Evolutionary conservation across 2,888 invertebrate genomes (phyloP), one percentile per base, ranked within the genome.

Genomic region (Homarus gammarus): DNA sequence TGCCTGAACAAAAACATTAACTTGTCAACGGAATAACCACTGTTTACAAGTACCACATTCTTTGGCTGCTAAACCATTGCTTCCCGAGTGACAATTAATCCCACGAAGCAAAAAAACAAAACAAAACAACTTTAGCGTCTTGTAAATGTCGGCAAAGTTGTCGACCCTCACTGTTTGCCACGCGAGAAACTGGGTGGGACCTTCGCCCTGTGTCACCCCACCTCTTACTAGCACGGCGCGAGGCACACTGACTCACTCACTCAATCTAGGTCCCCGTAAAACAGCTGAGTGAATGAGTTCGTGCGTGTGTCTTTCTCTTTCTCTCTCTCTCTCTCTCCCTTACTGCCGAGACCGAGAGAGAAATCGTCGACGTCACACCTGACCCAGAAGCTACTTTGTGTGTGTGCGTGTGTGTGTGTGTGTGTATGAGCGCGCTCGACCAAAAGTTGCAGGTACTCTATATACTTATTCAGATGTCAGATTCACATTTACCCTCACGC

Each of bases 301-400:
- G 84, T 84, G 36, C 61, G 83, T 83, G 70, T 27, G 72, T 44
- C 6, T 44, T 5, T 44, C 6, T n/a, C n/a, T n/a, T n/a, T n/a
- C n/a, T n/a, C n/a, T n/a, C n/a, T n/a, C n/a, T n/a, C n/a, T n/a
- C n/a, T n/a, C n/a, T n/a, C n/a, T n/a, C n/a, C n/a, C n/a, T n/a
- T n/a, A n/a, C n/a, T n/a, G n/a, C 5, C 27, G 38, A 27, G 8
- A 36, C 64, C 36, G 51, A 72, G 51, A 72, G 83, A 84, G 83
- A 83, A 70, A 83, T 72, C 72, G 83, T 49, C 83, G 49, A 36
- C 70, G 49, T 40, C 70, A 33, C 83, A 31, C 40, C 51, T 83
- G 72, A 83, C 70, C 83, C 70, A 83, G 31, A 83, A 83, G 70
- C 49, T 82, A 12, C 64, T 73, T 18, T 72, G 72, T 72, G 18